Percentiles rank a stretch among this genome's conserved stretches.
Evolutionary conservation across 2,888 invertebrate genomes (phyloP).

Genomic region (Strigamia transsilvanica): DNA sequence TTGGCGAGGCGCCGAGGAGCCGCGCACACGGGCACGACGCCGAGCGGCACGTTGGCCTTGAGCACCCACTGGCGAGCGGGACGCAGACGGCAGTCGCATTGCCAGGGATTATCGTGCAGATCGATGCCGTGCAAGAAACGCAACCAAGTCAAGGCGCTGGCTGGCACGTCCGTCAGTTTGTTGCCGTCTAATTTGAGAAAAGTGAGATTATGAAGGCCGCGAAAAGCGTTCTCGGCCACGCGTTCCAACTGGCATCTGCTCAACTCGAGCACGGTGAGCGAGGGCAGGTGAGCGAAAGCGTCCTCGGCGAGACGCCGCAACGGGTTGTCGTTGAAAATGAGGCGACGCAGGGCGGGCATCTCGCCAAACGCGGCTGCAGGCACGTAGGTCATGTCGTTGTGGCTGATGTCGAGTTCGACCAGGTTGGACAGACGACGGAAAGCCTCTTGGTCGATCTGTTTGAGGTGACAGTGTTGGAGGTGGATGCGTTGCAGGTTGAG

Average conservation of each 20-base stretch:
- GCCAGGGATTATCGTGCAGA: slow-evolving; percentile 87
- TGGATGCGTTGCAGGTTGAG: slow-evolving; percentile 60
- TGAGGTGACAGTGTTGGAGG: slow-evolving; percentile 58
- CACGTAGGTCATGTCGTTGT: slow-evolving; percentile 58
- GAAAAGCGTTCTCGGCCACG: slow-evolving; percentile 75
- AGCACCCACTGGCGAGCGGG: slow-evolving; percentile 81
- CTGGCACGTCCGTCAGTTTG: slow-evolving; percentile 76
- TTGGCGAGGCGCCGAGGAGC: slow-evolving; percentile 73
- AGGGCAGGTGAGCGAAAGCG: slow-evolving; percentile 79
- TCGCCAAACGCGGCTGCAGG: slow-evolving; percentile 58
- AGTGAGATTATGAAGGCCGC: slow-evolving; percentile 77
- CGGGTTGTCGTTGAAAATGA: slow-evolving; percentile 78
- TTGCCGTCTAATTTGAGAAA: slow-evolving; percentile 82
- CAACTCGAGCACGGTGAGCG: slow-evolving; percentile 77
- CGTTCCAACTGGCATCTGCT: slow-evolving; percentile 75
- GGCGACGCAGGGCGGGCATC: slow-evolving; percentile 59
- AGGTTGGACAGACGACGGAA: slow-evolving; percentile 60
- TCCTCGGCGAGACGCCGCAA: slow-evolving; percentile 75
- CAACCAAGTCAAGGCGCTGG: slow-evolving; percentile 75
- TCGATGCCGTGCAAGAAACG: slow-evolving; percentile 79
- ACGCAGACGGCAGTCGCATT: slow-evolving; percentile 83
- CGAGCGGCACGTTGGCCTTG: slow-evolving; percentile 78
- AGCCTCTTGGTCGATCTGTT: slow-evolving; percentile 59
- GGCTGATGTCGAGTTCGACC: slow-evolving; percentile 59
- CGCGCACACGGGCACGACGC: slow-evolving; percentile 76